These are phyloP conservation scores for Molothrus ater DNA, from an alignment of 2,797 vertebrate genomes.

Conservation along the genomic window DNA sequence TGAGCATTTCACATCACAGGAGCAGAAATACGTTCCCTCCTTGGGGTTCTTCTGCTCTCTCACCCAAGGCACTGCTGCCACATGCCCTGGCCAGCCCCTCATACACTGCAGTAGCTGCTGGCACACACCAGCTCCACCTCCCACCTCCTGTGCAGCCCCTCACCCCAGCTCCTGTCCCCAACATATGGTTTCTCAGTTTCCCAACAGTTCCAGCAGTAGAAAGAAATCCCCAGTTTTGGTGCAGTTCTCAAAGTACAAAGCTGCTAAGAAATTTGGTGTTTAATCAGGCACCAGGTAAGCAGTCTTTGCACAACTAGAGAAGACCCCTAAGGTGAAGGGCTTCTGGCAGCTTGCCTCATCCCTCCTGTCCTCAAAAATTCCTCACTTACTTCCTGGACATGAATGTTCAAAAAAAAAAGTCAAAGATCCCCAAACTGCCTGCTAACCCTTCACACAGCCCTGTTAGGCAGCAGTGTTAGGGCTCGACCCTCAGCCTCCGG, in stretches of 20 bases:
- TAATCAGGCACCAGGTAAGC: neutral
- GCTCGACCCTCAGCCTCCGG: neutral
- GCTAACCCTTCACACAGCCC: neutral
- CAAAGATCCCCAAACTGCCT: neutral
- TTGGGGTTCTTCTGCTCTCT: neutral
- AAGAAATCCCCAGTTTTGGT: neutral
- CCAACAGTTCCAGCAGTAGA: neutral
- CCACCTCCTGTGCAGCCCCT: neutral
- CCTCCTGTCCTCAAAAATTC: neutral
- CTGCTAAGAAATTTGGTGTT: neutral
- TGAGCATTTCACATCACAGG: neutral
- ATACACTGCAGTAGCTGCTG: neutral
- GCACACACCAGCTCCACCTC: neutral
- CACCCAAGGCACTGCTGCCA: neutral
- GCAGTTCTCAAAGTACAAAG: neutral
- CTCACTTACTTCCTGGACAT: neutral
- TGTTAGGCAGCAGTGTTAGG: neutral
- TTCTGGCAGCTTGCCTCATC: neutral
- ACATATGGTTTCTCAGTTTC: neutral
- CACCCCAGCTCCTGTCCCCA: rapidly evolving
- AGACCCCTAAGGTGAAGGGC: neutral
- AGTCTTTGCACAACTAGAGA: neutral
- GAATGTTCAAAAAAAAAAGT: neutral
- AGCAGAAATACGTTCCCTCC: neutral
- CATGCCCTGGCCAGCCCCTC: neutral